Base-by-base conservation (phyloP, 2,888 invertebrate species). In the Ptilodon capucinus region DNA sequence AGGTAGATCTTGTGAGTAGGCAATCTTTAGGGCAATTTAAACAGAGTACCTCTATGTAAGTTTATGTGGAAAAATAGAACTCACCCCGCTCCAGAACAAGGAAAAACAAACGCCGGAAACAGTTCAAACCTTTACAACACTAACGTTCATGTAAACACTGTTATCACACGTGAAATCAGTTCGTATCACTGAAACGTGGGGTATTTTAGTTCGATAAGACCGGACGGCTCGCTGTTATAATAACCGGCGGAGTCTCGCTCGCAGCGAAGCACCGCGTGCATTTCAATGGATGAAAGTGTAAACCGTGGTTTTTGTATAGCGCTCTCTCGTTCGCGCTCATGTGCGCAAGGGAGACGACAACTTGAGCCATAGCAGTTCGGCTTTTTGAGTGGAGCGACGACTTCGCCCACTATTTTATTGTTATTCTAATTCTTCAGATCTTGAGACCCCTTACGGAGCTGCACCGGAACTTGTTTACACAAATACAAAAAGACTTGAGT, bases 281-380 rank as follows among this genome's bases (percentile, higher is more conserved):
- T 88, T 86, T 89, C 89, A 84, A 86, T 82, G 81, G 89, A 87
- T 87, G 90, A 89, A 91, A 88, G 90, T 89, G 79, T 88, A 86
- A 81, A 82, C 88, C 79, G 81, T 79, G 84, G 87, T 90, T 89
- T 90, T 90, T 90, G 90, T 90, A 86, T 89, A 86, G 83, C 81
- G 79, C 79, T 67, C 65, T 86, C 89, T 88, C 86, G 71, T 70
- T 88, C 68, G 48, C 61, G 54, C 77, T 38, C 56, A 60, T 41
- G 81, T 48, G 60, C 57, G 84, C 89, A 70, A 76, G 75, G 74
- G 86, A 85, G 46, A 58, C 54, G n/a, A n/a, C 16, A 3, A 6
- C 11, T 11, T 69, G 60, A 16, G 70, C 71, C 68, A 55, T 64
- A 72, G 72, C 73, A 84, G 79, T 82, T 80, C 65, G 73, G 73